Evolutionary conservation across 2,797 vertebrate genomes (phyloP).

Genomic region (Psittacula echo): DNA sequence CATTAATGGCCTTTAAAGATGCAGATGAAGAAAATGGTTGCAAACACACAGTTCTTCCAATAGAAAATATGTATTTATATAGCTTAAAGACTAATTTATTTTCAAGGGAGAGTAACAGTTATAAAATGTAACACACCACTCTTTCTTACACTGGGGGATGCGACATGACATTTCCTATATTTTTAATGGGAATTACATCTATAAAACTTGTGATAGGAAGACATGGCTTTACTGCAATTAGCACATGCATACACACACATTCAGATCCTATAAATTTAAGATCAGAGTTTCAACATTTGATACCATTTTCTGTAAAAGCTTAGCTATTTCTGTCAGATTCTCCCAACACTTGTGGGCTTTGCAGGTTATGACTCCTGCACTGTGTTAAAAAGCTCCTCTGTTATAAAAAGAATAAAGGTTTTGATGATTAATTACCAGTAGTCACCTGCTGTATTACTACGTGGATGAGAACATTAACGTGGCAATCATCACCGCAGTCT

Average conservation of each 20-base stretch:
- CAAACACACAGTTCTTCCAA: background rate
- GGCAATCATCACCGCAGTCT: slow-evolving; percentile 5
- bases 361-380: background rate
- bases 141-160: background rate
- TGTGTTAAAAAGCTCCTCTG: background rate
- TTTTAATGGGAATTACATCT: background rate
- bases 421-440: slow-evolving; percentile 47
- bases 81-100: background rate
- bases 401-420: slow-evolving; percentile 13
- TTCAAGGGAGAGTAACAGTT: background rate
- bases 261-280: background rate
- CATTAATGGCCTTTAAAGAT: background rate
- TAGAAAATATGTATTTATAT: background rate
- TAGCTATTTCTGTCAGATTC: background rate
- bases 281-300: background rate
- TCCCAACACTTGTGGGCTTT: background rate
- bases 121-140: background rate
- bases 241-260: rapidly evolving
- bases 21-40: background rate
- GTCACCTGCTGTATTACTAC: slow-evolving; percentile 23
- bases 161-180: background rate
- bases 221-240: background rate
- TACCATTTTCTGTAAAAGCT: background rate
- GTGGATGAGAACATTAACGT: slow-evolving; percentile 33
- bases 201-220: background rate